Percentiles rank a stretch among this genome's conserved stretches.
Evolutionary conservation across 2,888 invertebrate genomes (phyloP).

Genomic region (Perizoma affinitatum): DNA sequence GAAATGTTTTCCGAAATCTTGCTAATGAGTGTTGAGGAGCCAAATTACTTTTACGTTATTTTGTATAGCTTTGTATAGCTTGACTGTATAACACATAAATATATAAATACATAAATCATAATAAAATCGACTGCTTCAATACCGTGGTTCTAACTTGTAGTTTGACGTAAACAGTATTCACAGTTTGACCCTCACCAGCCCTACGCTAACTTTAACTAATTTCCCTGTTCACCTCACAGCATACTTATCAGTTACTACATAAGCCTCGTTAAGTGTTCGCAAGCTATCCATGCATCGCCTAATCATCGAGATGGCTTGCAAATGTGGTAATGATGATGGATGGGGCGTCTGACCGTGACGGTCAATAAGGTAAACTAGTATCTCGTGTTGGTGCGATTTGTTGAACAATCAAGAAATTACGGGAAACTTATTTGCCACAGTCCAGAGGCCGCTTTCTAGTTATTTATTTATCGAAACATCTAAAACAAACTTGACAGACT

Average conservation of each 20-base stretch:
- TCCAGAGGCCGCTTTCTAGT: neutral
- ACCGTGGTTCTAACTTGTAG: too few species aligned
- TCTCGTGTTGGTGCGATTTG: constrained; percentile 14
- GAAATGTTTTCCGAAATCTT: constrained; percentile 41
- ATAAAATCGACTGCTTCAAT: too few species aligned
- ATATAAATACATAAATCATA: too few species aligned
- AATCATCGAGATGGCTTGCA: constrained; percentile 53
- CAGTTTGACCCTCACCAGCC: constrained; percentile 3
- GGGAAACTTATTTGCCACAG: constrained; percentile 10
- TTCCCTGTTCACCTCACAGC: constrained; percentile 9
- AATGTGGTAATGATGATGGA: constrained; percentile 43
- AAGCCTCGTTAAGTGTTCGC: constrained; percentile 25
- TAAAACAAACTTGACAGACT: too few species aligned
- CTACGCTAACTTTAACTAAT: neutral
- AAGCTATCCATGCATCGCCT: constrained; percentile 32
- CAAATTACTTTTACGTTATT: constrained; percentile 21
- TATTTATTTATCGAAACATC: too few species aligned
- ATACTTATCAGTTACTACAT: constrained; percentile 8
- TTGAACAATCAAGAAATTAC: constrained; percentile 18
- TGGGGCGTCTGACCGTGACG: constrained; percentile 22
- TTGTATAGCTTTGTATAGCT: too few species aligned
- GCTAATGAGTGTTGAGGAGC: constrained; percentile 32
- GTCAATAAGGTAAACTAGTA: constrained; percentile 24
- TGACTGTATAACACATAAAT: too few species aligned
- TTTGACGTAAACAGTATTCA: neutral